phyloP scores from a whole-genome alignment of 1,140 invertebrate genomes.

The Armadillidium nasatum region DNA sequence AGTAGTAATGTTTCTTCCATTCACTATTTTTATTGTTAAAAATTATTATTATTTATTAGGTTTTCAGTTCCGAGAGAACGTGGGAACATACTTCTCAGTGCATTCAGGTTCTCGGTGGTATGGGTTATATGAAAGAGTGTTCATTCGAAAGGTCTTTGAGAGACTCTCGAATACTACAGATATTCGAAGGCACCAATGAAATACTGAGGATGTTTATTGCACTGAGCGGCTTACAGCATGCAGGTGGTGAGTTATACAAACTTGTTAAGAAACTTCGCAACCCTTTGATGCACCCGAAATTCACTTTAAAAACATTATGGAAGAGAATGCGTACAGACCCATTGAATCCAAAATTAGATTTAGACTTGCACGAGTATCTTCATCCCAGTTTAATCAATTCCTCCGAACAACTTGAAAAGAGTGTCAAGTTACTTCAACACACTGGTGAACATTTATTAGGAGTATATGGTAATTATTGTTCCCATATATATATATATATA shows the following conservation, averaged over 20 bases:
- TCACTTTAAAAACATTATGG: conserved; percentile 54
- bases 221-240: conserved; percentile 73
- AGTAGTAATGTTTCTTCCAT: neutral
- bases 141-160: conserved; percentile 87
- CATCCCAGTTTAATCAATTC: conserved; percentile 36
- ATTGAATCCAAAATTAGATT: conserved; percentile 34
- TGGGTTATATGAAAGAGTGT: conserved; percentile 70
- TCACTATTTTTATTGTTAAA: neutral
- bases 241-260: conserved; percentile 76
- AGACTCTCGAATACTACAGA: conserved; percentile 93
- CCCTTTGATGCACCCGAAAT: conserved; percentile 75
- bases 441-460: conserved; percentile 30
- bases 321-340: conserved; percentile 28
- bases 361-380: conserved; percentile 31
- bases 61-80: conserved; percentile 82
- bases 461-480: conserved; percentile 52
- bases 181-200: conserved; percentile 99
- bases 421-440: conserved; percentile 38
- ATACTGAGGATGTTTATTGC: conserved; percentile 93
- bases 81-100: conserved; percentile 94
- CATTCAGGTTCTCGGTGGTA: conserved; percentile 63
- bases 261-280: conserved; percentile 80
- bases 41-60: conserved; percentile 51
- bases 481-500: no score
- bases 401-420: conserved; percentile 34